Evolutionary conservation across 1,140 invertebrate genomes (phyloP), one percentile per base, ranked within the genome.

Genomic region (Rhagoletis zephyria): DNA sequence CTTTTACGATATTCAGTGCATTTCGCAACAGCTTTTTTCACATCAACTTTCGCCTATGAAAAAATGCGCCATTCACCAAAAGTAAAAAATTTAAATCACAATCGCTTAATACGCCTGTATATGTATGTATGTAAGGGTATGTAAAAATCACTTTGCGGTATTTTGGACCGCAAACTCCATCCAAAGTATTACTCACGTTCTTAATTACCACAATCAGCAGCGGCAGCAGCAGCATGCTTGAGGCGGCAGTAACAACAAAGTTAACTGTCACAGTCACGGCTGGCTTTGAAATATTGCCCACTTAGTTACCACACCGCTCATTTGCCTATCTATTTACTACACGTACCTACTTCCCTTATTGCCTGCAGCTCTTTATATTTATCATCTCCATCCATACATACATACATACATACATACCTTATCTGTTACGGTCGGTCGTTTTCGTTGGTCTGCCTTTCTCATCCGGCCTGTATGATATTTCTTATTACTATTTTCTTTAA

Each of bases 141-240:
- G 48, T 74, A 81, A 16, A 63, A 81, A 81, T 81, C 48, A 81
- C 74, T 81, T 81, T 81, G 48, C 16, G 48, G 74, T 81, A 59
- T 81, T 81, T 59, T n/a, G 74, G 74, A 56, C 48, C 30, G 30
- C 30, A 30, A 30, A 30, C 30, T 30, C 30, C 16, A 12, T 14
- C 45, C 7, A 81, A 19, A n/a, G 48, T 59, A 59, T 56, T 81
- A 81, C 74, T 81, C 74, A 81, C 74, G 74, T 59, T 81, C 74
- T 81, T 81, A 81, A 81, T 81, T 81, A 81, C 74, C 48, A 16
- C 70, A 30, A 30, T 30, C 30, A 30, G 30, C 30, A 30, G 30
- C 30, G 30, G 30, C 30, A 30, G 30, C 16, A 30, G 48, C 48
- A 48, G 45, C 40, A 30, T 6, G 16, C 19, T 56, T 81, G 74